Conservation (phyloP, 2,888 invertebrate genomes). For the Microplitis manilae region DNA sequence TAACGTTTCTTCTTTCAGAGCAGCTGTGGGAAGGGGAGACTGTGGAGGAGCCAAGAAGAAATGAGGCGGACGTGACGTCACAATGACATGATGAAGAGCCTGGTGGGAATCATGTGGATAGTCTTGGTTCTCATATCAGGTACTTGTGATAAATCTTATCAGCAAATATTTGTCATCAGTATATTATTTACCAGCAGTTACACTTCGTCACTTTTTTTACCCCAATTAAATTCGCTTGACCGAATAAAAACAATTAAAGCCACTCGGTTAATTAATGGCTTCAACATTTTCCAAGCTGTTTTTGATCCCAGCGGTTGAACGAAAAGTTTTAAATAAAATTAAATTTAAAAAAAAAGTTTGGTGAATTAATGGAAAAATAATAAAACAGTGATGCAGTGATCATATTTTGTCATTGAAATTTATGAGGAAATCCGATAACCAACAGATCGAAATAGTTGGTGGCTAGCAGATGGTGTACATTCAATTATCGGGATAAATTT, state of each 20-base stretch:
- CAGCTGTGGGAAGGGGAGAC: background rate
- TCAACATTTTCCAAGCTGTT: too few species aligned
- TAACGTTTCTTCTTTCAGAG: slow-evolving; percentile 2
- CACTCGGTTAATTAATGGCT: too few species aligned
- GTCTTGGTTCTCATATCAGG: slow-evolving; percentile 77
- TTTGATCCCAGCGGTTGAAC: too few species aligned
- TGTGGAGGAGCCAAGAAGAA: slow-evolving; percentile 55
- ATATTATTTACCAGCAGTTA: background rate
- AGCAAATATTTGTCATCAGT: background rate
- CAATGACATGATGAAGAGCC: slow-evolving; percentile 76
- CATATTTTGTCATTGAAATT: slow-evolving; percentile 2
- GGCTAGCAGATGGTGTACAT: slow-evolving; percentile 36
- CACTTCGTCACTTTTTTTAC: background rate
- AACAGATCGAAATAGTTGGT: slow-evolving; percentile 23
- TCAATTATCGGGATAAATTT: slow-evolving; percentile 49
- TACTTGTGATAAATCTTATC: slow-evolving; percentile 49
- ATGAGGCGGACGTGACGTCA: slow-evolving; percentile 74
- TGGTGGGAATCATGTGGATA: slow-evolving; percentile 78
- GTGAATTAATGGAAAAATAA: slow-evolving; percentile 8
- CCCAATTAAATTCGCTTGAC: too few species aligned
- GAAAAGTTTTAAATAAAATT: background rate
- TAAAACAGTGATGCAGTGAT: background rate
- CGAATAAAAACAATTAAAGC: too few species aligned
- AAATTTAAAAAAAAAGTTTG: background rate
- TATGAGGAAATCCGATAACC: slow-evolving; percentile 17